Percentiles rank a stretch among this genome's conserved stretches.
phyloP scores from a whole-genome alignment of 2,797 vertebrate genomes.

The Sitta carolinensis region DNA sequence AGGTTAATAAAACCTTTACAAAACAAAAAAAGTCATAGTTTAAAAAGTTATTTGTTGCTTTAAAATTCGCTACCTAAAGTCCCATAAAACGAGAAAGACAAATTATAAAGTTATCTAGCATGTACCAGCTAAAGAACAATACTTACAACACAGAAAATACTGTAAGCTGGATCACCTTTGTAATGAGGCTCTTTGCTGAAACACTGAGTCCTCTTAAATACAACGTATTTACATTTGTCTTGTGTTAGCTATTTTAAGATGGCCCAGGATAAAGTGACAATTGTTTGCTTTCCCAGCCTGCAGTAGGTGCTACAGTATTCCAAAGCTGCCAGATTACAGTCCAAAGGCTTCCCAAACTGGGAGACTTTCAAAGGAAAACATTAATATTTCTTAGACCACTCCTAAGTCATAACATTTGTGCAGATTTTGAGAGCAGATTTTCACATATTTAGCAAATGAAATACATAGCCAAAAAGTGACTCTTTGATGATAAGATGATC shows the following conservation, averaged over 20 bases:
- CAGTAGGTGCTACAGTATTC: not conserved
- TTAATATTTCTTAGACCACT: not conserved
- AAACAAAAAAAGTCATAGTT: not conserved
- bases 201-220: not conserved
- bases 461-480: not conserved
- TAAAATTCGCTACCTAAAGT: not conserved
- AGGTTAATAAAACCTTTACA: not conserved
- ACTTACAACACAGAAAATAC: not conserved
- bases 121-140: not conserved
- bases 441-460: not conserved
- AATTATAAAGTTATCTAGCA: not conserved
- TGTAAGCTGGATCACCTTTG: not conserved
- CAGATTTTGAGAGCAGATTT: not conserved
- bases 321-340: not conserved
- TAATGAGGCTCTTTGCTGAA: not conserved
- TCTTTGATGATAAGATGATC: not conserved
- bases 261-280: not conserved
- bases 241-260: not conserved
- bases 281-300: not conserved
- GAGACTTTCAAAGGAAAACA: not conserved
- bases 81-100: not conserved
- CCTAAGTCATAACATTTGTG: not conserved
- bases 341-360: not conserved
- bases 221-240: not conserved
- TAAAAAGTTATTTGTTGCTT: not conserved